Percentiles rank a stretch among this genome's conserved stretches.
phyloP scores from a whole-genome alignment of 2,113 vertebrate genomes.

The Ceyx cyanopectus region DNA sequence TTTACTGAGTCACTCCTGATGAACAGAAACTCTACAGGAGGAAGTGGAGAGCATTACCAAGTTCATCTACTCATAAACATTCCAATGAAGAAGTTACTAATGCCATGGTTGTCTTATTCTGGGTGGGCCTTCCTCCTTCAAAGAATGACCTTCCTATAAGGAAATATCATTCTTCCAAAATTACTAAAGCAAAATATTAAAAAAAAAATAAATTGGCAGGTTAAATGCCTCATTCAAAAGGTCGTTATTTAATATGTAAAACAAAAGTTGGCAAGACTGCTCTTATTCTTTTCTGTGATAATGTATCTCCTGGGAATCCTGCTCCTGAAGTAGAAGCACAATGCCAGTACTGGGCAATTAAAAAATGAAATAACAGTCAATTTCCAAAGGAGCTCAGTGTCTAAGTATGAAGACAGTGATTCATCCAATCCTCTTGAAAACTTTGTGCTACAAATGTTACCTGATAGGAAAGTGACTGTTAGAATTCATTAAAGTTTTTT shows the following conservation, averaged over 20 bases:
- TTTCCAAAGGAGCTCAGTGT: background rate
- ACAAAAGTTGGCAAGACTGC: constrained; percentile 18
- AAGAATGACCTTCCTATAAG: constrained; percentile 23
- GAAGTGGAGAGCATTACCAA: background rate
- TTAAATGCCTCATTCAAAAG: constrained; percentile 1
- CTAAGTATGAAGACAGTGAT: background rate
- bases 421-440: background rate
- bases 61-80: background rate
- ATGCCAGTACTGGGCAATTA: background rate
- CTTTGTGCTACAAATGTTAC: background rate
- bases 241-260: background rate
- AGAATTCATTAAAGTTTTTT: background rate
- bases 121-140: constrained; percentile 37
- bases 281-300: background rate
- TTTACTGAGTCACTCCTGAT: background rate
- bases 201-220: background rate
- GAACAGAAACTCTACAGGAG: background rate
- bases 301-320: background rate
- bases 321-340: background rate
- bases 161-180: constrained; percentile 20
- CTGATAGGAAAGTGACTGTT: background rate
- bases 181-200: background rate
- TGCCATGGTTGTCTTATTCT: background rate
- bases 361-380: background rate
- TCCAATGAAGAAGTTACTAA: background rate